Evolutionary conservation across 2,888 invertebrate genomes (phyloP).

Genomic region (Cyclophora albipunctata): DNA sequence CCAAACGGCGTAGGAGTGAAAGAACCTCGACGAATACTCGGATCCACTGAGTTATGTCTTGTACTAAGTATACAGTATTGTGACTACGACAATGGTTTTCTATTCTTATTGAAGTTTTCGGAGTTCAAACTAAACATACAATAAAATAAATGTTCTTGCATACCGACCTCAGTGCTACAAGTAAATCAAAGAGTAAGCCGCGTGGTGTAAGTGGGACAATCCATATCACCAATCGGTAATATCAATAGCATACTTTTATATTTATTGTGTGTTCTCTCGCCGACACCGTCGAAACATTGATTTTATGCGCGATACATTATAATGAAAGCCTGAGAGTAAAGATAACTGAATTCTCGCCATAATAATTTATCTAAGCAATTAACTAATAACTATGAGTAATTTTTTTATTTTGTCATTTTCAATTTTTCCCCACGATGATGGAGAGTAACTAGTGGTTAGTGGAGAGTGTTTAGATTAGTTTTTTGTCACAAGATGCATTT

Average conservation of each 20-base stretch:
- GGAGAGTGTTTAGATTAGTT: too few relatives aligned
- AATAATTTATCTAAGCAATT: too few relatives aligned
- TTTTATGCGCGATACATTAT: constrained; percentile 37
- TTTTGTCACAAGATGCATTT: too few relatives aligned
- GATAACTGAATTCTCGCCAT: too few relatives aligned
- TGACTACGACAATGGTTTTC: constrained; percentile 23
- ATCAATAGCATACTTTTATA: constrained; percentile 22
- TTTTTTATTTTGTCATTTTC: too few relatives aligned
- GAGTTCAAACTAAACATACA: not conserved
- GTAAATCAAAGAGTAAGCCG: constrained; percentile 10
- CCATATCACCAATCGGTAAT: constrained; percentile 32
- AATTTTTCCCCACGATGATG: too few relatives aligned
- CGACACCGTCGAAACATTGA: constrained; percentile 29
- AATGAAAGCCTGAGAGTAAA: constrained; percentile 15
- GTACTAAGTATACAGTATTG: constrained; percentile 14
- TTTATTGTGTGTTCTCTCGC: constrained; percentile 21
- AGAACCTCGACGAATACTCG: constrained; percentile 24
- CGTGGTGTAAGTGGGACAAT: constrained; percentile 6
- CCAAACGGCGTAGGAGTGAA: constrained; percentile 34
- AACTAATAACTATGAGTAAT: too few relatives aligned
- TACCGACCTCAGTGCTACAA: constrained; percentile 1
- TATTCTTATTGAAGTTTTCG: constrained; percentile 10
- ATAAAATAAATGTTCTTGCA: constrained; percentile 1
- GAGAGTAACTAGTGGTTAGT: too few relatives aligned
- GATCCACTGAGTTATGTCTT: constrained; percentile 4